Conservation (phyloP, 2,113 vertebrate species). For the human region GRCh38 chr13:46597001-46597500, state of each 20-base stretch:
- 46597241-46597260: background rate
- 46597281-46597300: background rate
- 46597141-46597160: background rate
- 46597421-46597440: too few species aligned
- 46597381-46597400: too few species aligned
- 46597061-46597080: background rate
- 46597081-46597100: background rate
- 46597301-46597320: background rate
- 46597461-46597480: too few species aligned
- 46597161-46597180: background rate
- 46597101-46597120: background rate
- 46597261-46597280: background rate
- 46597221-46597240: background rate
- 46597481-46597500: too few species aligned
- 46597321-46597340: background rate
- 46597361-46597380: too few species aligned
- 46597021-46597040: background rate
- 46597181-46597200: background rate
- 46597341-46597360: background rate
- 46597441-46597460: too few species aligned
- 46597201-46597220: rapidly evolving
- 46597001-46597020: background rate
- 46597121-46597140: background rate
- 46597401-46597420: too few species aligned
- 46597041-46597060: background rate